phyloP scores from a whole-genome alignment of 2,113 vertebrate species.

The Psephotus haematonotus region DNA sequence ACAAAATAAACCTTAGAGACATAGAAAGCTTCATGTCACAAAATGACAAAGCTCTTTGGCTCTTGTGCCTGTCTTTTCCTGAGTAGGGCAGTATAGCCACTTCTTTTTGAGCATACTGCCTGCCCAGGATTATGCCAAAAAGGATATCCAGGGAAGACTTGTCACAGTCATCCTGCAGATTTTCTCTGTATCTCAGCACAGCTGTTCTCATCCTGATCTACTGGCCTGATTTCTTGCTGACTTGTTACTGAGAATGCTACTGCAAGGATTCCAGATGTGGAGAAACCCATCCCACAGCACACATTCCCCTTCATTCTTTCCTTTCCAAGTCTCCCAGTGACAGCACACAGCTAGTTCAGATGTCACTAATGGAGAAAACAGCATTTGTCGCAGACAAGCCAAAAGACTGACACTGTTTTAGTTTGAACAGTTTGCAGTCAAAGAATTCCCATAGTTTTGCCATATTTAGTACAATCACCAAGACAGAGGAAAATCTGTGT shows the following conservation, averaged over 20 bases:
- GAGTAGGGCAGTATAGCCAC: background rate
- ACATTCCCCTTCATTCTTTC: background rate
- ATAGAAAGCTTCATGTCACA: background rate
- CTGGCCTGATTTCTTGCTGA: conserved; percentile 9
- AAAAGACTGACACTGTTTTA: background rate
- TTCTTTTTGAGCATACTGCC: background rate
- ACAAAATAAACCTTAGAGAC: background rate
- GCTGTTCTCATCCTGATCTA: conserved; percentile 35
- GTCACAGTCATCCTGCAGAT: background rate
- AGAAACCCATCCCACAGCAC: background rate
- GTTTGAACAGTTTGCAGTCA: background rate
- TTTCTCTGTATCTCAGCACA: background rate
- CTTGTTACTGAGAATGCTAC: background rate
- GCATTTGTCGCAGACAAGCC: background rate
- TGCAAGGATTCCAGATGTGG: conserved; percentile 2
- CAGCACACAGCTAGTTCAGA: background rate
- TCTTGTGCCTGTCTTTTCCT: background rate
- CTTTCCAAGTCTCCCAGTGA: background rate
- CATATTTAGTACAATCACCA: background rate
- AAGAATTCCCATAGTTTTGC: background rate
- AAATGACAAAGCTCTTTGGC: background rate
- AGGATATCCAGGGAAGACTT: background rate
- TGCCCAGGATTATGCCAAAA: background rate
- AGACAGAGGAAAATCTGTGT: background rate
- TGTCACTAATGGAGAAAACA: background rate